Percentiles rank a stretch among this genome's conserved stretches.
phyloP scores from a whole-genome alignment of 2,888 invertebrate genomes.

The Stenotaenia linearis region DNA sequence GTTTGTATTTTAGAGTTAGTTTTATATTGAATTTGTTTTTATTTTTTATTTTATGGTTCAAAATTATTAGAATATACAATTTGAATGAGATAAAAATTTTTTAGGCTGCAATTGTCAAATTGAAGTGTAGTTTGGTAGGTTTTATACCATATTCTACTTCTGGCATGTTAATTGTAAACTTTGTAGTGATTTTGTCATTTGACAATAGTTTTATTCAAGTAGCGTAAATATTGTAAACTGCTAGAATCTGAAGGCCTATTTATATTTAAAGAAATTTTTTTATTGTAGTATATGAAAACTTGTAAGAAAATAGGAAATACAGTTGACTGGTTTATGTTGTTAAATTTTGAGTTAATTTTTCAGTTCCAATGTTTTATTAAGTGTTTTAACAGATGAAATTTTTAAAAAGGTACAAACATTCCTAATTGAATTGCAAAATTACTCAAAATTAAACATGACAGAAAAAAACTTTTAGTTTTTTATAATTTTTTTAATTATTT shows the following conservation, averaged over 20 bases:
- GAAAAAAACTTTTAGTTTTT: neutral
- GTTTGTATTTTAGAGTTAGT: neutral
- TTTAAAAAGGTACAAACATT: neutral
- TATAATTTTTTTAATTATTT: neutral
- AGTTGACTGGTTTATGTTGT: neutral
- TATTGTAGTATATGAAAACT: neutral
- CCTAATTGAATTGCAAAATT: neutral
- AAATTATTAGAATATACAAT: neutral
- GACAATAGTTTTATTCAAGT: neutral
- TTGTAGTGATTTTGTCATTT: neutral
- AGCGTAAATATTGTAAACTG: neutral
- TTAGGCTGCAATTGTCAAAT: neutral
- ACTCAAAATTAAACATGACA: neutral
- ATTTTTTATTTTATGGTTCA: neutral
- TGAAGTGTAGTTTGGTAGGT: neutral
- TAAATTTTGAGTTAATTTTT: neutral
- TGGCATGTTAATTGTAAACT: neutral
- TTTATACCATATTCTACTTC: neutral
- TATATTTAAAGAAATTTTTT: neutral
- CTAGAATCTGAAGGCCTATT: slow-evolving; percentile 1
- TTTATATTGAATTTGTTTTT: neutral
- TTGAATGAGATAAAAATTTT: neutral
- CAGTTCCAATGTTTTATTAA: neutral
- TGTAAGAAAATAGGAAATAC: neutral
- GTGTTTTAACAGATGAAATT: no score